Evolutionary conservation across 2,113 vertebrate species (phyloP).

Genomic region (Oncorhynchus mykiss): DNA sequence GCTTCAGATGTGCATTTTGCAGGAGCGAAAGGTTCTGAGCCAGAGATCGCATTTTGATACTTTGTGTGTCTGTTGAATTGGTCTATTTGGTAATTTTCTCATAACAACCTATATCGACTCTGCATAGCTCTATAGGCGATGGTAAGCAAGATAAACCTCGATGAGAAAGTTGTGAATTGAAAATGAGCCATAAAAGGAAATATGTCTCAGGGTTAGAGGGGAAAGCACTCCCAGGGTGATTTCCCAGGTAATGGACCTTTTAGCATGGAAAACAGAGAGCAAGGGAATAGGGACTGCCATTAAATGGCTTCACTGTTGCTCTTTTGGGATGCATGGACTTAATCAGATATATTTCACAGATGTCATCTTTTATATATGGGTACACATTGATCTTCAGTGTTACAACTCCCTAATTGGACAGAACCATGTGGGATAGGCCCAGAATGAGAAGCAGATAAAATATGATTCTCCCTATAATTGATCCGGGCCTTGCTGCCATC

Average conservation of each 20-base stretch:
- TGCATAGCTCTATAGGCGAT: neutral
- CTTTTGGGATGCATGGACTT: slow-evolving; percentile 67
- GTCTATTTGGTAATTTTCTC: neutral
- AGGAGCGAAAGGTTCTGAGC: too few relatives aligned
- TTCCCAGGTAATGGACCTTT: slow-evolving; percentile 59
- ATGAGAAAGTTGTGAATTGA: neutral
- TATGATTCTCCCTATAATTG: too few relatives aligned
- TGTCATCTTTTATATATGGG: slow-evolving; percentile 76
- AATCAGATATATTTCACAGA: slow-evolving; percentile 77
- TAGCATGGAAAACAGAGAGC: slow-evolving; percentile 60
- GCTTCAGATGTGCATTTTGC: too few relatives aligned
- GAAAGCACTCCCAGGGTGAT: slow-evolving; percentile 35
- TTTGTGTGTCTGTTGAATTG: slow-evolving; percentile 1
- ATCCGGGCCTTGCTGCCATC: too few relatives aligned
- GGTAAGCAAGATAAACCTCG: too few relatives aligned
- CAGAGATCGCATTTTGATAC: neutral
- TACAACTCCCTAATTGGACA: slow-evolving; percentile 3
- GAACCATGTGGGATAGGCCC: neutral
- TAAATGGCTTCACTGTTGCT: slow-evolving; percentile 61
- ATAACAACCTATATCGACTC: neutral
- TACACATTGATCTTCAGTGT: neutral
- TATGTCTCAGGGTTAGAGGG: neutral
- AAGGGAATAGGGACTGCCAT: slow-evolving; percentile 51
- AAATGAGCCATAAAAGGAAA: neutral
- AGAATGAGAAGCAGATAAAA: neutral